Base-by-base conservation (phyloP, 2,888 invertebrate species). In the Ectobius pallidus region DNA sequence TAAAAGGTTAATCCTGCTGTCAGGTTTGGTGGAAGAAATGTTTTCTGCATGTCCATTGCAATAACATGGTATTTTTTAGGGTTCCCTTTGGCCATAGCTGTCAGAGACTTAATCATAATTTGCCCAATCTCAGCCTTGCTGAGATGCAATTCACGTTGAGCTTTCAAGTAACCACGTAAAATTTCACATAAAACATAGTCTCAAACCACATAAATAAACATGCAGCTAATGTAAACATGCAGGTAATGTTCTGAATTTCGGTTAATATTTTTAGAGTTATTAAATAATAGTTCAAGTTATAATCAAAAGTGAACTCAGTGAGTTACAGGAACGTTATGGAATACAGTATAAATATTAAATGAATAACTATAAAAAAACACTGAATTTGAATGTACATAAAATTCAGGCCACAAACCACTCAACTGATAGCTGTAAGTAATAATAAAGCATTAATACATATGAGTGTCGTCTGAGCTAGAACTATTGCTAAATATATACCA, bases 1-100 rank as follows among this genome's bases (percentile, higher is more conserved):
- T 72, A 72, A 69, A 72, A 72, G 3, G 34, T 25, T 32, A 69
- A 30, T 16, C 69, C 72, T 27, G 44, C 49, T 42, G 69, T 72
- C 32, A 72, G 69, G 27, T 72, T 72, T 39, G 72, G 58, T n/a
- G 52, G 49, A 2, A 61, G 72, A 22, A 72, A 46, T 18, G 61
- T 42, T 30, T 72, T 52, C 63, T 72, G 72, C 46, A 72, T 32
- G 46, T 72, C 72, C 20, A 72, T 49, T 52, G 69, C 22, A n/a
- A 52, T 46, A 7, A 39, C 14, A 39, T 39, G 39, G 14, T 39
- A 39, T n/a, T 39, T 39, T 14, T 39, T 39, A 6, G 39, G 39
- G 6, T 39, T 39, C 39, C 14, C 14, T 14, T 39, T 39, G 14
- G 6, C 39, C 39, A 39, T 6, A 39, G 39, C 14, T 9, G 39